Evolutionary conservation across 2,888 invertebrate species (phyloP), one percentile per base, ranked within the genome.

Genomic region (Dryocosmus kuriphilus): DNA sequence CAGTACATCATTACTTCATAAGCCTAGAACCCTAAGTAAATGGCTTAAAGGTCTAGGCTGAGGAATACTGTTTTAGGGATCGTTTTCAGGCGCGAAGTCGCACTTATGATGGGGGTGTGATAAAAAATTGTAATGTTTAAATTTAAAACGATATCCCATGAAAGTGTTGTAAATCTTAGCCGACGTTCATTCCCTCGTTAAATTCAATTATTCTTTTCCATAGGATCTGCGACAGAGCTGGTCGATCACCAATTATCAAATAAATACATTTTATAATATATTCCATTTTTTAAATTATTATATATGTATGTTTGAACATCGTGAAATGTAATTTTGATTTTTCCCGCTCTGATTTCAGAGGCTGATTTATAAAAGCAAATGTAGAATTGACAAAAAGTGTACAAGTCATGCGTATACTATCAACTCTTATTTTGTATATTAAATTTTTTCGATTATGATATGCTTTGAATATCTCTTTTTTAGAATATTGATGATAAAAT

Each of bases 391-490:
- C 24, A 57, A 24, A 14, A 24, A 14, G 24, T 24, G 24, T 57
- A 57, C 24, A 57, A 57, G 27, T 57, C 24, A 14, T 57, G 57
- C 24, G 24, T 57, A 57, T 57, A 57, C 14, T 14, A 14, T 57
- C 14, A 57, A 57, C 16, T 14, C 14, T 57, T 57, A 24, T 30
- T 27, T 62, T 62, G n/a, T 30, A 27, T 32, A 62, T 60, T n/a
- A 51, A n/a, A 51, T 24, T 27, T 63, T 11, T 63, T 63, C 32
- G 3, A 32, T 35, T 27, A 24, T 24, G 0, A 35, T 63, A 32
- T 63, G n/a, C 35, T 32, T 35, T 63, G 63, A 35, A 22, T 63
- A 22, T 35, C n/a, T 63, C n/a, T n/a, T 35, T 61, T n/a, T 22
- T 35, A 35, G 32, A 32, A 35, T 35, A 35, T 63, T 63, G 22